Base-by-base conservation (phyloP, 2,113 vertebrate species). In the Thalassoma bifasciatum region DNA sequence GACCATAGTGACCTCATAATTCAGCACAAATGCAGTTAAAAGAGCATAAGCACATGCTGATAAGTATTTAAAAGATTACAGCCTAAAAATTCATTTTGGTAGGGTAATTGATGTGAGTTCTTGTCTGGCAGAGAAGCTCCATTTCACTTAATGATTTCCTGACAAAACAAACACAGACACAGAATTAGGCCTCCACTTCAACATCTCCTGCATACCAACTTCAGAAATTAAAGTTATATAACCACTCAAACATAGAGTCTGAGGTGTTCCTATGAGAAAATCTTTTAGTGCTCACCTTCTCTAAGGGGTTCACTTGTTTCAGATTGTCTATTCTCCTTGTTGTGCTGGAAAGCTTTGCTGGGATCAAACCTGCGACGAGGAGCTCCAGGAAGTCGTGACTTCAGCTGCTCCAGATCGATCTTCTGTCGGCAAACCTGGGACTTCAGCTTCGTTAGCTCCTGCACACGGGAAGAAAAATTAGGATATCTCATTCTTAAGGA, bases 271-370 rank as follows among this genome's bases (percentile, higher is more conserved):
- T 30, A 34, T 26, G 56, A 53, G 4, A 19, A 30, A 30, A 4
- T 6, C 30, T 14, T 12, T 8, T 38, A 8, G 19, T 47, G 49
- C 85, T 93, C 89, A 96, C 96, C 94, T 88, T 96, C 94, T 92
- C 89, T 93, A 30, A 98, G 83, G 68, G 80, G 36, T 14, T 81
- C 52, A 9, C 90, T 90, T 8, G 89, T 87, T 85, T 93, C 91
- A 2, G 75, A 92, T 77, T 79, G 81, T 77, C 92, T 61, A 54
- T 99, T 99, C 89, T 98, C 97, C 90, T 99, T 99, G 84, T 94
- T 85, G 21, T 96, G 94, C 57, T 95, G 93, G 81, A 99, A 99
- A 80, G 96, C 97, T 92, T 97, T 96, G 76, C 95, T 95, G 84
- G 96, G 94, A 92, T 97, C 95, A 86, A 97, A 98, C 65, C 50